Percentiles rank a stretch among this genome's conserved stretches.
Conservation (phyloP, 2,888 invertebrate genomes). For the Rambutsinella grinnellia region DNA sequence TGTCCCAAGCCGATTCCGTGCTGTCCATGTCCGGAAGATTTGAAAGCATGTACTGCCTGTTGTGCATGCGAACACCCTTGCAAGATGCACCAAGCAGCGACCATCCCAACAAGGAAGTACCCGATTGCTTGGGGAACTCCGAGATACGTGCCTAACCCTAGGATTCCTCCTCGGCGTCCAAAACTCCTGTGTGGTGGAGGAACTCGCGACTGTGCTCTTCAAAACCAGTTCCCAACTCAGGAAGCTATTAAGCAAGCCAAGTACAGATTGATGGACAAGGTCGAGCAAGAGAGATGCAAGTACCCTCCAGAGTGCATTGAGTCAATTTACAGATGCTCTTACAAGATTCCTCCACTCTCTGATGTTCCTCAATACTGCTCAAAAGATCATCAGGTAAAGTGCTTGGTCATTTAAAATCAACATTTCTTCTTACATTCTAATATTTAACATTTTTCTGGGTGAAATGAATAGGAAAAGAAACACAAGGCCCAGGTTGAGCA, state of each 20-base stretch:
- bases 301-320: conserved; percentile 61
- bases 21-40: conserved; percentile 62
- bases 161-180: conserved; percentile 58
- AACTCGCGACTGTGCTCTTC: conserved; percentile 64
- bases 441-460: no score
- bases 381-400: conserved; percentile 50
- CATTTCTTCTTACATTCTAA: not conserved
- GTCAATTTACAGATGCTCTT: conserved; percentile 59
- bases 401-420: not conserved
- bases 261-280: conserved; percentile 55
- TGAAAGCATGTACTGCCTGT: conserved; percentile 60
- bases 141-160: conserved; percentile 62
- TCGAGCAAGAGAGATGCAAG: conserved; percentile 62
- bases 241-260: conserved; percentile 62
- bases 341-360: conserved; percentile 57
- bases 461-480: conserved; percentile 57
- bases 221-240: conserved; percentile 63
- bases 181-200: conserved; percentile 63
- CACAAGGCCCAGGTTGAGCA: conserved; percentile 46
- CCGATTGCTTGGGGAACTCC: conserved; percentile 61
- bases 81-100: conserved; percentile 63
- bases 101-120: conserved; percentile 62
- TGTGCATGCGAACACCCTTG: conserved; percentile 65
- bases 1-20: conserved; percentile 63
- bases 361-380: conserved; percentile 62